Evolutionary conservation across 2,888 invertebrate species (phyloP).

Genomic region (Oxystoma pomonae): DNA sequence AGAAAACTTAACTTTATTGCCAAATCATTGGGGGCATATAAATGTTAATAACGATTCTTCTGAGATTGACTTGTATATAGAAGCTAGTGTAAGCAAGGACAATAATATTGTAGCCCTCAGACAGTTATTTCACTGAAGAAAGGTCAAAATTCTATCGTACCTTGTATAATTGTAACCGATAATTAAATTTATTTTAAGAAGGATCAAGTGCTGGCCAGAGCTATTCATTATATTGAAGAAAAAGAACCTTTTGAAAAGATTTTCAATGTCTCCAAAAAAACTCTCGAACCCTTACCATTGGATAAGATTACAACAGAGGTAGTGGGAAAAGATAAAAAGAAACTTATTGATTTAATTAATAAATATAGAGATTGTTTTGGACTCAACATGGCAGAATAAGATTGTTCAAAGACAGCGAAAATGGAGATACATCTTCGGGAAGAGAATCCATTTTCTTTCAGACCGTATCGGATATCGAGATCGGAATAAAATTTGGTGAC

Average conservation of each 20-base stretch:
- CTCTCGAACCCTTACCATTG: too few relatives aligned
- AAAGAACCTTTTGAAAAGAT: constrained; percentile 2
- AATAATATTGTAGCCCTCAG: constrained; percentile 18
- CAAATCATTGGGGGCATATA: constrained; percentile 19
- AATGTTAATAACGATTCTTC: constrained; percentile 14
- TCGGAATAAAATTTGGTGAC: constrained; percentile 25
- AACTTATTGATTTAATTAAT: constrained; percentile 10
- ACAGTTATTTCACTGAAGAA: constrained; percentile 9
- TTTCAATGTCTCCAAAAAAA: neutral
- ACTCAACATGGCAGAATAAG: constrained; percentile 18
- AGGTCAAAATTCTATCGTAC: constrained; percentile 11
- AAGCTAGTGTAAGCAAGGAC: constrained; percentile 19
- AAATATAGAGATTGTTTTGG: constrained; percentile 23
- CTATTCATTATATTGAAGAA: constrained; percentile 14
- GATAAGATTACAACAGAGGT: constrained; percentile 19
- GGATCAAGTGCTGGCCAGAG: constrained; percentile 17
- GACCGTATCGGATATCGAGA: constrained; percentile 32
- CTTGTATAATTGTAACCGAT: constrained; percentile 18
- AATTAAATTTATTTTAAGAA: constrained; percentile 12
- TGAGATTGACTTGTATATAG: too few relatives aligned
- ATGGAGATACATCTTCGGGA: constrained; percentile 22
- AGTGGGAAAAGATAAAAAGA: constrained; percentile 28
- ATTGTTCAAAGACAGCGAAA: constrained; percentile 23
- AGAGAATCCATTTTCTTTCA: constrained; percentile 25
- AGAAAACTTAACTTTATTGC: constrained; percentile 8